A percentile compares a stretch with the other conserved stretches of the same genome.
These are phyloP conservation scores for Nasonia oneida DNA, from an alignment of 2,888 invertebrate genomes.

Conservation along the genomic window DNA sequence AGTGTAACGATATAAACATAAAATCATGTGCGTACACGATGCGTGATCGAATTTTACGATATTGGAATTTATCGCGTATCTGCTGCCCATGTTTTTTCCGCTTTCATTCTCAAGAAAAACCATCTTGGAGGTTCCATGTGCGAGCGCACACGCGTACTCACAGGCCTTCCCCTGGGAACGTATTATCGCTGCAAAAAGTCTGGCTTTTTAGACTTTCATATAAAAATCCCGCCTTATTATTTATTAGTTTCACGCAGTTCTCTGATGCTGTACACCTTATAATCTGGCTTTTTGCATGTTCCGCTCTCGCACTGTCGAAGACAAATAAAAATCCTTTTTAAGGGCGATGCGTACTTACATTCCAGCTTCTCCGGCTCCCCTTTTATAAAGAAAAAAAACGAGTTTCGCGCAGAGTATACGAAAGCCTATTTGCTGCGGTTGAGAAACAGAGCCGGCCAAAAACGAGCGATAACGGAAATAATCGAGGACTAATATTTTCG, in stretches of 20 bases:
- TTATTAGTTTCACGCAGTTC: slow-evolving; percentile 24
- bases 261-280: slow-evolving; percentile 29
- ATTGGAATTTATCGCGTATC: slow-evolving; percentile 53
- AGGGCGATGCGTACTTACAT: background rate
- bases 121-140: background rate
- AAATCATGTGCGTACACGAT: slow-evolving; percentile 29
- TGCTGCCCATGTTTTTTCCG: slow-evolving; percentile 33
- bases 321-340: slow-evolving; percentile 16
- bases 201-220: background rate
- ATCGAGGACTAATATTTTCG: slow-evolving; percentile 58
- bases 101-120: slow-evolving; percentile 40
- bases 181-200: background rate
- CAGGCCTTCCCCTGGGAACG: no score
- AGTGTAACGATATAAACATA: slow-evolving; percentile 46
- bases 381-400: background rate
- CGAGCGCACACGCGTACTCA: background rate
- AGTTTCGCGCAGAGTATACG: slow-evolving; percentile 14
- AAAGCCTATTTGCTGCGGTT: background rate
- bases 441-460: background rate
- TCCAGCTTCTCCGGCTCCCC: background rate
- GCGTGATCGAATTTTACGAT: slow-evolving; percentile 56
- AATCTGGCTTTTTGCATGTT: slow-evolving; percentile 10
- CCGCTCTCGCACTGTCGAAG: background rate
- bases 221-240: slow-evolving; percentile 18
- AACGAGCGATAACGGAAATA: slow-evolving; percentile 30